Evolutionary conservation across 53 echinoderm and acorn worm genomes (phyloP), one percentile per base, ranked within the genome.

Genomic region (Antedon mediterranea): DNA sequence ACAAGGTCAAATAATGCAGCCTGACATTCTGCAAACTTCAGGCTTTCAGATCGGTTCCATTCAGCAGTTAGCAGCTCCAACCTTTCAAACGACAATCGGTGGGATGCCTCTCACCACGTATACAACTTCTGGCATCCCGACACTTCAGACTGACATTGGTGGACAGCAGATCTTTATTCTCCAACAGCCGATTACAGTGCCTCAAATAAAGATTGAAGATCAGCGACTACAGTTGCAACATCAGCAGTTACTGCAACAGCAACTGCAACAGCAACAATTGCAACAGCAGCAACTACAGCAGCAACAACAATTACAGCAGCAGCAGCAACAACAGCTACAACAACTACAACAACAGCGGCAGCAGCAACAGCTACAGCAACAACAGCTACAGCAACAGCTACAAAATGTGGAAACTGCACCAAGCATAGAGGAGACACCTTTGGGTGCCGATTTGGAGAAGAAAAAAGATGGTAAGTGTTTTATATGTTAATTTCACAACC

Each of bases 381-480:
- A 83, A 72, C 33, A 30, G 6, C 33, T 2, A 57, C 72, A 78
- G 18, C 41, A 71, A 71, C 42, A 30, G 33, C 14, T 34, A 4
- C 37, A 15, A 71, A 71, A 34, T 29, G 43, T 76, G 42, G 31
- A 41, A 32, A 73, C 83, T 28, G 44, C 78, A 31, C 73, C 41
- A 43, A 71, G 44, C 11, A 79, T 86, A 4, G 86, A 86, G 30
- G 86, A 86, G 31, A 73, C 33, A 5, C 82, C 86, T 29, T 32
- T 86, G n/a, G 82, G 79, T 13, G 86, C 82, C 29, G 74, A 86
- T 43, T 71, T 86, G 43, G 86, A 86, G 15, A 86, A 78, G 75
- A 86, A 86, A 78, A 86, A 82, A 78, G 86, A 86, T 71, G 86
- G 86, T 86, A 86, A 82, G 86, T 85, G 11, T 6, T 6, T 6